phyloP scores from a whole-genome alignment of 2,888 invertebrate genomes.

The Phengaris arion region DNA sequence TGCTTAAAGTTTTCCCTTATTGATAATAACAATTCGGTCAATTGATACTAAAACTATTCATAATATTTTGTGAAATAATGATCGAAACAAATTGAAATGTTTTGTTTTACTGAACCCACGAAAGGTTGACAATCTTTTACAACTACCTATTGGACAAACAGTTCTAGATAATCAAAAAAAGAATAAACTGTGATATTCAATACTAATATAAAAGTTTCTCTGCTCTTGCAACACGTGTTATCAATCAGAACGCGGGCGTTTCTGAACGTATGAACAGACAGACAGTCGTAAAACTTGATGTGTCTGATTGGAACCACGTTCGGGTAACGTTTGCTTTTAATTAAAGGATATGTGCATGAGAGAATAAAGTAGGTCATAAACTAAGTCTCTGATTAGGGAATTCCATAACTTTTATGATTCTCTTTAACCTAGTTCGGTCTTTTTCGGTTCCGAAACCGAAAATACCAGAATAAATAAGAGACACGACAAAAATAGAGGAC shows the following conservation, averaged over 20 bases:
- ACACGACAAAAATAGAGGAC: too few species aligned
- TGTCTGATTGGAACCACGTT: constrained; percentile 73
- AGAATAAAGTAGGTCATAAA: constrained; percentile 35
- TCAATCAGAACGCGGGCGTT: constrained; percentile 66
- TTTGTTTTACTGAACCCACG: too few species aligned
- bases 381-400: constrained; percentile 27
- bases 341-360: constrained; percentile 57
- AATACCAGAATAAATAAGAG: too few species aligned
- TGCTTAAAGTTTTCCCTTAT: too few species aligned
- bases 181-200: constrained; percentile 21
- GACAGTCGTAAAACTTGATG: constrained; percentile 71
- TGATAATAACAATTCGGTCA: too few species aligned
- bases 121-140: not conserved
- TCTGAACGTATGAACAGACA: constrained; percentile 66
- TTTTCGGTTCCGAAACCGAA: not conserved
- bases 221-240: constrained; percentile 59
- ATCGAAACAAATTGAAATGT: too few species aligned
- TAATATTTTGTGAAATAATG: too few species aligned
- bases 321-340: constrained; percentile 64
- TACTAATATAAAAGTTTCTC: constrained; percentile 26
- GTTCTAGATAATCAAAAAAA: not conserved
- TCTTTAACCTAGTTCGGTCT: not conserved
- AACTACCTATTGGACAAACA: not conserved
- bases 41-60: too few species aligned
- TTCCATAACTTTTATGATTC: constrained; percentile 21